These are phyloP conservation scores for Ptiloglossa arizonensis DNA, from an alignment of 1,140 invertebrate genomes.

Conservation along the genomic window DNA sequence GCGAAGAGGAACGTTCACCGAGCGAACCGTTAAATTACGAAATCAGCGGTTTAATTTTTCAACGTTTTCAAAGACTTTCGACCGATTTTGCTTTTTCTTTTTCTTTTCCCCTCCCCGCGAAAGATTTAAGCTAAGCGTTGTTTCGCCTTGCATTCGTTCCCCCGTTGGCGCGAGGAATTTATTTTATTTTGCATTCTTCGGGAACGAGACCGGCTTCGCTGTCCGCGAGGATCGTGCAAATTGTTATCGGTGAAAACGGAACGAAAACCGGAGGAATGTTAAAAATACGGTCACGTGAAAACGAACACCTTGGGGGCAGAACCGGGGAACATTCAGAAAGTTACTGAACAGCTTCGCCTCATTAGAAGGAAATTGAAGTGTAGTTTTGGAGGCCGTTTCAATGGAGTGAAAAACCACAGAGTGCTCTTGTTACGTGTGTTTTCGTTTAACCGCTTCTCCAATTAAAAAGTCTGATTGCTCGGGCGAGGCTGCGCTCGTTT, in stretches of 20 bases:
- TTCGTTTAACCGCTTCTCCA: conserved; percentile 11
- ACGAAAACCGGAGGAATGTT: not conserved
- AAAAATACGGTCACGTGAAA: not conserved
- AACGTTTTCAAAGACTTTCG: not conserved
- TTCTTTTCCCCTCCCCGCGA: not conserved
- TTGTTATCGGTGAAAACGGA: conserved; percentile 1
- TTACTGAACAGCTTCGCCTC: conserved; percentile 32
- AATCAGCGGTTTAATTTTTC: not conserved
- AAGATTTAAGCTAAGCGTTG: not conserved
- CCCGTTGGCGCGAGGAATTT: not conserved
- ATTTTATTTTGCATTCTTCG: conserved; percentile 4
- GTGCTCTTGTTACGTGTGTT: conserved; percentile 21
- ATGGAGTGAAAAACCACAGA: conserved; percentile 19
- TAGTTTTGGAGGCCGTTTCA: not conserved
- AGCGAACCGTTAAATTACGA: not conserved
- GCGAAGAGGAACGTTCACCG: too few relatives aligned
- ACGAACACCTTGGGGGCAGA: not conserved
- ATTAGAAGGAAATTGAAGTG: conserved; percentile 36
- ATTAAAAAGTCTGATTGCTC: conserved; percentile 34
- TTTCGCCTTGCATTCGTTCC: not conserved
- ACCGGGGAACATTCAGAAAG: not conserved
- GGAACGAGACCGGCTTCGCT: not conserved
- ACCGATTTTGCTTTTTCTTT: not conserved
- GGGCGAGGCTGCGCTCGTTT: not conserved
- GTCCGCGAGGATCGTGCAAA: not conserved